Conservation (phyloP, 2,888 invertebrate species). For the Steinernema hermaphroditum region DNA sequence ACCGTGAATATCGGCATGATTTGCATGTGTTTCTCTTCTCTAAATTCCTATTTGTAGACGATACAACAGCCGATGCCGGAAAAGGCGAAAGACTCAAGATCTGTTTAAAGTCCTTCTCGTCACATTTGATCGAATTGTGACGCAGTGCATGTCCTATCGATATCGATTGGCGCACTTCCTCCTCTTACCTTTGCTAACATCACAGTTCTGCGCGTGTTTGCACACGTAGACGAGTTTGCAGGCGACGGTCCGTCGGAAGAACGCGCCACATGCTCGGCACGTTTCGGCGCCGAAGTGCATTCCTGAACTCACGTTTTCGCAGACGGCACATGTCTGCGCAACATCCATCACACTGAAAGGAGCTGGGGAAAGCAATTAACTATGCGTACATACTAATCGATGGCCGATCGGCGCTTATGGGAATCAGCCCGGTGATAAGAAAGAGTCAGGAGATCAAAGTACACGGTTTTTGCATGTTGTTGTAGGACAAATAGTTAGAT, state of each 20-base stretch:
- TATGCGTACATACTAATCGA: background rate
- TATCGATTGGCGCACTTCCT: too few species aligned
- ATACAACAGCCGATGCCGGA: background rate
- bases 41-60: too few species aligned
- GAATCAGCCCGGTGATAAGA: background rate
- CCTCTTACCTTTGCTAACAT: constrained; percentile 55
- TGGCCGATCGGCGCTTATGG: too few species aligned
- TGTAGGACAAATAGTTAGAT: too few species aligned
- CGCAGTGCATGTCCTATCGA: too few species aligned
- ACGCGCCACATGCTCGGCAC: constrained; percentile 39
- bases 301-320: constrained; percentile 45
- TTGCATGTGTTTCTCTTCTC: background rate
- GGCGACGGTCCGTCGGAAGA: constrained; percentile 54
- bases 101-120: too few species aligned
- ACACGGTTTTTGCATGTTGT: too few species aligned
- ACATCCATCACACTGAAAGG: background rate
- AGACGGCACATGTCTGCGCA: constrained; percentile 39
- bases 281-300: constrained; percentile 48
- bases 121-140: too few species aligned
- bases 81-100: too few species aligned
- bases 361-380: background rate
- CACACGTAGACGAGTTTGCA: constrained; percentile 55
- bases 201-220: constrained; percentile 48
- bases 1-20: background rate
- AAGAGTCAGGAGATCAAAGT: too few species aligned